These are phyloP conservation scores for Proteles cristata DNA, from an alignment of 2,113 vertebrate genomes.

Conservation along the genomic window DNA sequence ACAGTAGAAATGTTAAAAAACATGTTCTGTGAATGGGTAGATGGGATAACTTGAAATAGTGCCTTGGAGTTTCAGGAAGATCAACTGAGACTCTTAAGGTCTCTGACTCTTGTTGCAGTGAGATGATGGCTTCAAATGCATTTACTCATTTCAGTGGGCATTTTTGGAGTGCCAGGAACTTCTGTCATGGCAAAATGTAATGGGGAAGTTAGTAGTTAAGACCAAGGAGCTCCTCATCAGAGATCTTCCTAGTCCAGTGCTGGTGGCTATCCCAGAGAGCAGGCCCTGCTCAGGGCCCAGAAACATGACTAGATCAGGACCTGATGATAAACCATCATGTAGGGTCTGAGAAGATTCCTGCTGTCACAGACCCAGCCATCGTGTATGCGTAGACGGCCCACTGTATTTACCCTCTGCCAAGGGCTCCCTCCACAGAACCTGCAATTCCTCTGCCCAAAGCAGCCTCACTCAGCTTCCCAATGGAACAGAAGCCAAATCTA, in stretches of 20 bases:
- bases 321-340: no score
- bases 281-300: not conserved
- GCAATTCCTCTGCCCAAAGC: not conserved
- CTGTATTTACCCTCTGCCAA: not conserved
- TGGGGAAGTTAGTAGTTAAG: not conserved
- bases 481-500: not conserved
- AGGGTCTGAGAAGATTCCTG: not conserved
- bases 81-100: not conserved
- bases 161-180: not conserved
- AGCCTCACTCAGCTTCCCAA: not conserved
- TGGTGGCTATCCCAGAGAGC: not conserved
- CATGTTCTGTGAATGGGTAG: not conserved
- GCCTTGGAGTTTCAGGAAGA: not conserved
- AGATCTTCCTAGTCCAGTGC: not conserved
- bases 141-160: not conserved
- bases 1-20: not conserved
- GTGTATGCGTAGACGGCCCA: no score
- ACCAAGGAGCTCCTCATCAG: not conserved
- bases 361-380: not conserved
- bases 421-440: not conserved
- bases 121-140: not conserved
- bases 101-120: not conserved
- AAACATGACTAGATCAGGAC: not conserved
- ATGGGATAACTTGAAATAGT: not conserved
- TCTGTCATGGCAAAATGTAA: not conserved